These are phyloP conservation scores for Imbricaverruca yamaguchii DNA, from an alignment of 2,888 invertebrate genomes.

Conservation along the genomic window DNA sequence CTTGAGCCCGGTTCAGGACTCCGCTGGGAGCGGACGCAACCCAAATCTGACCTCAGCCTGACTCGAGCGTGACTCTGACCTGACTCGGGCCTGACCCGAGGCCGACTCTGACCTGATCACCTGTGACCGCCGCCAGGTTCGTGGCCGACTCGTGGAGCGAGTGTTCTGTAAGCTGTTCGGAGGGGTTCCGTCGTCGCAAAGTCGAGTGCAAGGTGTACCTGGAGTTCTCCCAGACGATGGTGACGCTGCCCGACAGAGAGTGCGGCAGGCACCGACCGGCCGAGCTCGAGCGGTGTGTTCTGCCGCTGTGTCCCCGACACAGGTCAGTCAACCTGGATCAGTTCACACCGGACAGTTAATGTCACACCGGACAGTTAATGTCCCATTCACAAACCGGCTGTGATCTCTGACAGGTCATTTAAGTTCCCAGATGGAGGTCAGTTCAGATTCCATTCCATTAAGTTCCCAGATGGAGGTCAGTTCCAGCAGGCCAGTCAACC, in stretches of 20 bases:
- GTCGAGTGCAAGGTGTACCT: conserved; percentile 93
- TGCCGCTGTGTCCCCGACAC: conserved; percentile 56
- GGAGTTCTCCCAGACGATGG: conserved; percentile 81
- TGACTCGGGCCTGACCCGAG: too few relatives aligned
- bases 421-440: too few relatives aligned
- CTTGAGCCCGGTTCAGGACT: too few relatives aligned
- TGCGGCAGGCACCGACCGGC: conserved; percentile 78
- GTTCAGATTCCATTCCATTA: too few relatives aligned
- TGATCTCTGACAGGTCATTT: too few relatives aligned
- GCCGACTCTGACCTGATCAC: not conserved
- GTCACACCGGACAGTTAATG: too few relatives aligned
- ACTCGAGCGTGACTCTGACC: too few relatives aligned
- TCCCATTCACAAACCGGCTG: too few relatives aligned
- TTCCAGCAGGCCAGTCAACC: not conserved
- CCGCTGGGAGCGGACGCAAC: too few relatives aligned
- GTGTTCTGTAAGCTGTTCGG: conserved; percentile 92
- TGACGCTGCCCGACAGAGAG: conserved; percentile 75
- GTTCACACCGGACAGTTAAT: too few relatives aligned
- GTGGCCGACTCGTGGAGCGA: conserved; percentile 41
- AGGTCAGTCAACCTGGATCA: not conserved
- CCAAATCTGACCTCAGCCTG: too few relatives aligned
- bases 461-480: too few relatives aligned
- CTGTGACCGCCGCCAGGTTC: conserved; percentile 25
- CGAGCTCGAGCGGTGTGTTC: conserved; percentile 69
- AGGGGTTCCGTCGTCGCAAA: conserved; percentile 58